Conservation (phyloP, 2,113 vertebrate species). For the Symphodus melops region DNA sequence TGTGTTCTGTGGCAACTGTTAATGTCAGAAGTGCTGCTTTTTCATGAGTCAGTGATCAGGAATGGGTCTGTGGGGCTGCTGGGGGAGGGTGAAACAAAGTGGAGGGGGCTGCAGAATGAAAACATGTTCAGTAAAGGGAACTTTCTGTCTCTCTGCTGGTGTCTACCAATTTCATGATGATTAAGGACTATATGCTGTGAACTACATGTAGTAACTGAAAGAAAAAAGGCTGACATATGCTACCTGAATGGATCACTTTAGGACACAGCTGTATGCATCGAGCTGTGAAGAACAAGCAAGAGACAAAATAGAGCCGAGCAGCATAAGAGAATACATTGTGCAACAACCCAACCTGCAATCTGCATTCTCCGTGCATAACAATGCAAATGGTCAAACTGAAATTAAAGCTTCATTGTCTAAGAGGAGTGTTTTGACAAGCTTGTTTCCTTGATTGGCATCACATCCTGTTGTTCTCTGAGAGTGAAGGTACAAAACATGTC, state of each 20-base stretch:
- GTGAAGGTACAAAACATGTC: slow-evolving; percentile 12
- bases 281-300: background rate
- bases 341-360: slow-evolving; percentile 17
- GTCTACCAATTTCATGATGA: slow-evolving; percentile 19
- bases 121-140: slow-evolving; percentile 40
- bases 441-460: slow-evolving; percentile 23
- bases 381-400: slow-evolving; percentile 33
- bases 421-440: slow-evolving; percentile 29
- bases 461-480: slow-evolving; percentile 30
- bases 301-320: slow-evolving; percentile 1
- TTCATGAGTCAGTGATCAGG: slow-evolving; percentile 63
- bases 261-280: background rate
- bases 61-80: slow-evolving; percentile 55
- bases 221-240: background rate
- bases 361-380: background rate
- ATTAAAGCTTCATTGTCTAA: slow-evolving; percentile 31
- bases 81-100: slow-evolving; percentile 18
- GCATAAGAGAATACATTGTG: slow-evolving; percentile 2
- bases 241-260: background rate
- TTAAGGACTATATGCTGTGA: background rate
- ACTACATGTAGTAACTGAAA: background rate
- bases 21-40: slow-evolving; percentile 59
- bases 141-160: slow-evolving; percentile 41
- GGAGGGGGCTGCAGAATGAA: slow-evolving; percentile 28
- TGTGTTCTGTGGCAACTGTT: slow-evolving; percentile 51